Evolutionary conservation across 2,797 vertebrate genomes (phyloP).

Genomic region (Alca torda): DNA sequence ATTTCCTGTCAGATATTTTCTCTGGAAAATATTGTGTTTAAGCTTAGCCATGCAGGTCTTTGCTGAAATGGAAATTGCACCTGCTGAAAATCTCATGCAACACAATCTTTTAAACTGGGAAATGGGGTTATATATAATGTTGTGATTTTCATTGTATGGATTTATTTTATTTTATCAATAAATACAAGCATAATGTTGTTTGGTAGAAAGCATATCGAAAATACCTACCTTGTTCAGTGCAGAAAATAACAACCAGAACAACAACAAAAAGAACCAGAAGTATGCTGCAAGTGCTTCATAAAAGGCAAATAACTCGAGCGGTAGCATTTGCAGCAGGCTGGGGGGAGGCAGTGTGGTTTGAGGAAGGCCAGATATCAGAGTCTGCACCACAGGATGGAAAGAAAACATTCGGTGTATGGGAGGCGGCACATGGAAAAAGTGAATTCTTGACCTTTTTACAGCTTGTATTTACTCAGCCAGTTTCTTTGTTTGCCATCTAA

Average conservation of each 20-base stretch:
- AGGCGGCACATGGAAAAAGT: neutral
- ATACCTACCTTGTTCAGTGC: constrained; percentile 2
- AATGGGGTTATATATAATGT: constrained; percentile 17
- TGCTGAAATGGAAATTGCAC: constrained; percentile 41
- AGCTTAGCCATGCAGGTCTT: neutral
- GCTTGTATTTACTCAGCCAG: neutral
- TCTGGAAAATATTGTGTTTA: constrained; percentile 22
- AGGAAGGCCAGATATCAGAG: neutral
- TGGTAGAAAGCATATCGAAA: constrained; percentile 1
- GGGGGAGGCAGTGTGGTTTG: neutral
- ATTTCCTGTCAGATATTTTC: constrained; percentile 46
- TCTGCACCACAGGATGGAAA: neutral
- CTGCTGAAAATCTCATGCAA: constrained; percentile 43
- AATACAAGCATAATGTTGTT: constrained; percentile 41
- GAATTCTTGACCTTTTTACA: neutral
- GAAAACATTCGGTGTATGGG: neutral
- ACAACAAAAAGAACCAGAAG: neutral
- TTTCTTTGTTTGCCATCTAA: neutral
- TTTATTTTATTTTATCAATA: constrained; percentile 51
- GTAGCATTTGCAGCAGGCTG: neutral
- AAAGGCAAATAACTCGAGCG: neutral
- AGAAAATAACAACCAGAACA: neutral
- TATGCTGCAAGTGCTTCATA: neutral
- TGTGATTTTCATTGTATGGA: neutral
- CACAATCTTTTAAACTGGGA: constrained; percentile 16